Base-by-base conservation (phyloP, 1,140 invertebrate genomes). In the Magallana gigas region DNA sequence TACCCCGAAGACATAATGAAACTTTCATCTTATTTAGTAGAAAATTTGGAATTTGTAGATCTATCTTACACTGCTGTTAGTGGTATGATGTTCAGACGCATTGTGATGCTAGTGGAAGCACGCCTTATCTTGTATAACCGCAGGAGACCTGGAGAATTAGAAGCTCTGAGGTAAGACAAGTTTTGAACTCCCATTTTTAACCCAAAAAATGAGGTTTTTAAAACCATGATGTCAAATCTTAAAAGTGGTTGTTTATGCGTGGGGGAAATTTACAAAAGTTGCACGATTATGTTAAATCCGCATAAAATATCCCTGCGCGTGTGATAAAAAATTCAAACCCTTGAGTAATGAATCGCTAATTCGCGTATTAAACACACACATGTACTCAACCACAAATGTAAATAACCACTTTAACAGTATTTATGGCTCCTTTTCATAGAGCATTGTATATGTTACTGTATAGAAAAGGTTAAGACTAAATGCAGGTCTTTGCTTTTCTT, bases 61-160 rank as follows among this genome's bases (percentile, higher is more conserved):
- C 23, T 84, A 23, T 59, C 56, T 29, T 11, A n/a, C 18, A 59
- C 48, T 82, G 71, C 57, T n/a, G 71, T 59, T 3, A 68, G n/a
- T 68, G 64, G 64, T 18, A 18, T 68, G n/a, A 76, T 48, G 6
- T 86, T 86, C 59, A 29, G 80, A 48, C 64, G 58, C 48, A 58
- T 62, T 36, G 58, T 60, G 8, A 82, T 86, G 56, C 16, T 86
- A 9, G 60, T 76, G 59, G 57, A 59, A 82, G 76, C 85, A 82
- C 57, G 85, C 9, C 58, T 86, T 14, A 16, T 86, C 1, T 36
- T 86, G 9, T 86, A 82, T 16, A 86, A 86, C 58, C 56, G 76
- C 9, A 82, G 85, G 36, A 86, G 85, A 62, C 85, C 85, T 6
- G 85, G 85, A 86, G 85, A 86, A 58, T 57, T 86, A 76, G 76